phyloP scores from a whole-genome alignment of 2,888 invertebrate genomes.

The Cheilosia vulpina region DNA sequence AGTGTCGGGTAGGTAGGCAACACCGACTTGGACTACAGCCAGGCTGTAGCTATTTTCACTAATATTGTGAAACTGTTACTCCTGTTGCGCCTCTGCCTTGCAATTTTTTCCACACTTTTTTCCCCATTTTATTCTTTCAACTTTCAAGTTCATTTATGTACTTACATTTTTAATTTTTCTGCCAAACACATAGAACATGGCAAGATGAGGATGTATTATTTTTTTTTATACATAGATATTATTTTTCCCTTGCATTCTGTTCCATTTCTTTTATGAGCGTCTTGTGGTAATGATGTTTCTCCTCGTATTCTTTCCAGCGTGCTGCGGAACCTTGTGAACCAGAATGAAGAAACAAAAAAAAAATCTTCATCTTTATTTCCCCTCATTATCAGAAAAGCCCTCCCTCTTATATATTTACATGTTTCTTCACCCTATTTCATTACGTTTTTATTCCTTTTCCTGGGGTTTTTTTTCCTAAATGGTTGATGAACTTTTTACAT shows the following conservation, averaged over 20 bases:
- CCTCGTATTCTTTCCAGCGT: constrained; percentile 73
- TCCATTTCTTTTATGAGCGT: constrained; percentile 71
- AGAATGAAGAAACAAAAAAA: constrained; percentile 48
- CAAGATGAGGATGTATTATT: constrained; percentile 44
- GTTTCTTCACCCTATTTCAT: constrained; percentile 74
- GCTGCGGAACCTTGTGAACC: constrained; percentile 57
- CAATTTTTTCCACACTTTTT: constrained; percentile 46
- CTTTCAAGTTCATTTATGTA: constrained; percentile 75
- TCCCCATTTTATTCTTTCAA: constrained; percentile 70
- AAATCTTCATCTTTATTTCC: constrained; percentile 71
- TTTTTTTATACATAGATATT: constrained; percentile 21
- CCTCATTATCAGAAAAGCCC: constrained; percentile 73
- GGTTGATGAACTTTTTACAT: constrained; percentile 75
- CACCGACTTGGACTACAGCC: constrained; percentile 67
- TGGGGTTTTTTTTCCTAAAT: constrained; percentile 46
- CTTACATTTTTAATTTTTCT: constrained; percentile 75
- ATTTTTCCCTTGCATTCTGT: constrained; percentile 68
- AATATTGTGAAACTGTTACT: constrained; percentile 72
- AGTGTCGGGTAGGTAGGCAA: constrained; percentile 24
- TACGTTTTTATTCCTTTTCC: constrained; percentile 49
- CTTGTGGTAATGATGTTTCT: constrained; percentile 74
- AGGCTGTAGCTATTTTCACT: constrained; percentile 68
- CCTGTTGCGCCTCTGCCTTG: constrained; percentile 73
- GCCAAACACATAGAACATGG: constrained; percentile 66
- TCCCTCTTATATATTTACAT: constrained; percentile 71